phyloP scores from a whole-genome alignment of 2,113 vertebrate species.

The Malurus elegans region DNA sequence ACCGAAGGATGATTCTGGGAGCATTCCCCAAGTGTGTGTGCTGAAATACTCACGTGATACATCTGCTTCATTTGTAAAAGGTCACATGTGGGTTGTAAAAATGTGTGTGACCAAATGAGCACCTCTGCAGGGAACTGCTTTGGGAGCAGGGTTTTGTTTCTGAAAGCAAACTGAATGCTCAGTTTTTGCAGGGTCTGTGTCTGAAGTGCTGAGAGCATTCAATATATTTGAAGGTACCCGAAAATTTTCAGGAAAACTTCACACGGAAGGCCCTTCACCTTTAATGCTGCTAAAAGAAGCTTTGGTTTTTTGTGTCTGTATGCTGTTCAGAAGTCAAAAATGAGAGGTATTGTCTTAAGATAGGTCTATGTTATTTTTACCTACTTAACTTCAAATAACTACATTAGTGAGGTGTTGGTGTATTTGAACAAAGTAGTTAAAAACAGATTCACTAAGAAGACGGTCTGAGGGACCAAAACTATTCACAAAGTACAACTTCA shows the following conservation, averaged over 20 bases:
- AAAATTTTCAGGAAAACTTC: neutral
- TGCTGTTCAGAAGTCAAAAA: slow-evolving; percentile 28
- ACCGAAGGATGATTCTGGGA: neutral
- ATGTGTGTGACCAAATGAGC: neutral
- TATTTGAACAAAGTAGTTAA: neutral
- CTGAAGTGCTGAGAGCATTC: neutral
- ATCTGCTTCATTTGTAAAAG: neutral
- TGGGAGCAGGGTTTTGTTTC: neutral
- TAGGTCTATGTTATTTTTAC: neutral
- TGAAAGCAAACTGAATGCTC: neutral
- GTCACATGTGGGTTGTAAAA: accelerated
- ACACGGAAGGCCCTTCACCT: neutral
- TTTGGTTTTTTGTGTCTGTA: neutral
- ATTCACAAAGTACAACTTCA: neutral
- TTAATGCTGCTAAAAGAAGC: slow-evolving; percentile 40
- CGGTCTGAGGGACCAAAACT: slow-evolving; percentile 24
- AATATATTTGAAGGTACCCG: neutral
- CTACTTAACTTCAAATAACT: neutral
- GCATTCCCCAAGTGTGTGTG: accelerated
- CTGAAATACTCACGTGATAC: neutral
- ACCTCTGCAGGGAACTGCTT: neutral
- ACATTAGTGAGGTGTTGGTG: neutral
- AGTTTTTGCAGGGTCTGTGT: neutral
- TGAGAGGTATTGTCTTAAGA: neutral
- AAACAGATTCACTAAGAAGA: neutral